Percentiles rank a stretch among this genome's conserved stretches.
These are phyloP conservation scores for Oncorhynchus kisutch DNA, from an alignment of 2,113 vertebrate species.

Conservation along the genomic window DNA sequence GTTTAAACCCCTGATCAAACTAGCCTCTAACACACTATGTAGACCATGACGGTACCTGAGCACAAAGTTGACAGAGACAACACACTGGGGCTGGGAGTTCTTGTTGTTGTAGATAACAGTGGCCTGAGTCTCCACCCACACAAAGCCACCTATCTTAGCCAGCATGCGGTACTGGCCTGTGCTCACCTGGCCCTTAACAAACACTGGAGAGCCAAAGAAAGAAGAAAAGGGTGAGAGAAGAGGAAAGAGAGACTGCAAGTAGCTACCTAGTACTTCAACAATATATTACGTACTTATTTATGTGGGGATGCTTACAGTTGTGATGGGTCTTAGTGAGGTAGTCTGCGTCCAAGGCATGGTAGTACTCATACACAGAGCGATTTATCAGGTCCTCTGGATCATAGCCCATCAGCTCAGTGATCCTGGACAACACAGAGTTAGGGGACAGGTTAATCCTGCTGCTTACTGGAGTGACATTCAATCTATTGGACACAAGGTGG, in stretches of 20 bases:
- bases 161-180: slow-evolving; percentile 97
- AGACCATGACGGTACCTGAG: slow-evolving; percentile 80
- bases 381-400: slow-evolving; percentile 93
- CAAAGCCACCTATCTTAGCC: slow-evolving; percentile 93
- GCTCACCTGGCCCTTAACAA: slow-evolving; percentile 95
- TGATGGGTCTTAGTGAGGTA: slow-evolving; percentile 97
- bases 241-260: not conserved
- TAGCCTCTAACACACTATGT: not conserved
- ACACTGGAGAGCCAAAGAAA: slow-evolving; percentile 78
- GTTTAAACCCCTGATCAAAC: not conserved
- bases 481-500: slow-evolving; percentile 73
- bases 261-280: not conserved
- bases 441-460: not conserved
- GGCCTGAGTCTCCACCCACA: slow-evolving; percentile 98
- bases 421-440: slow-evolving; percentile 70
- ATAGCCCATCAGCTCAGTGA: slow-evolving; percentile 95
- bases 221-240: slow-evolving; percentile 2
- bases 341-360: slow-evolving; percentile 95
- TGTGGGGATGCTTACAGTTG: slow-evolving; percentile 81
- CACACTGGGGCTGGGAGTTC: slow-evolving; percentile 97
- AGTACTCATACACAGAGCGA: slow-evolving; percentile 94
- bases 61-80: slow-evolving; percentile 97
- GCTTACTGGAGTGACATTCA: not conserved
- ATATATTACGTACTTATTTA: not conserved
- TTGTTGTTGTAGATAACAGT: slow-evolving; percentile 98